Percentiles rank a stretch among this genome's conserved stretches.
Evolutionary conservation across 2,888 invertebrate genomes (phyloP).

Genomic region (Heterodera filipjevi): DNA sequence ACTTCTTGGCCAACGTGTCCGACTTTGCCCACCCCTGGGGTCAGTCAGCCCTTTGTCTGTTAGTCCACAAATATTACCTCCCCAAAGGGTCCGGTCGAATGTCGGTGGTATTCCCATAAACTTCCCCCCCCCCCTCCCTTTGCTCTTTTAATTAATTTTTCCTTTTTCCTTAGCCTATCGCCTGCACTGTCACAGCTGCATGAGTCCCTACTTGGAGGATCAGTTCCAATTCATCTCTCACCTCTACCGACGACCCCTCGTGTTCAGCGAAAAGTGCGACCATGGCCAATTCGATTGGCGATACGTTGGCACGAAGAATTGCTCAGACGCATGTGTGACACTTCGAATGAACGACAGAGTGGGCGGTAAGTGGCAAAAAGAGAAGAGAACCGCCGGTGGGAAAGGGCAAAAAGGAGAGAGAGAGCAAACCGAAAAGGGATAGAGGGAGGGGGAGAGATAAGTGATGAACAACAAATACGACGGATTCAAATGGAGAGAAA

Average conservation of each 20-base stretch:
- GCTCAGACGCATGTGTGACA: slow-evolving; percentile 63
- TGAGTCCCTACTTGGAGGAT: slow-evolving; percentile 63
- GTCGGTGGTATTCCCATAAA: too few species aligned
- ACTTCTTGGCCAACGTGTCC: slow-evolving; percentile 62
- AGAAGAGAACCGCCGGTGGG: not conserved
- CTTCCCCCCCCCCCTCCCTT: not conserved
- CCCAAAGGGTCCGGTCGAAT: too few species aligned
- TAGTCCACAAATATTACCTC: not conserved
- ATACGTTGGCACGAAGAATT: slow-evolving; percentile 57
- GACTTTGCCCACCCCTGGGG: slow-evolving; percentile 43
- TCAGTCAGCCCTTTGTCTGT: not conserved
- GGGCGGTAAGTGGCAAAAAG: slow-evolving; percentile 49
- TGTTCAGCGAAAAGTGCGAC: slow-evolving; percentile 62
- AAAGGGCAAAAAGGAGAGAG: not conserved
- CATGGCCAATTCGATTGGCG: slow-evolving; percentile 55
- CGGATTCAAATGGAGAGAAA: too few species aligned
- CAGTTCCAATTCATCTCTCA: slow-evolving; percentile 60
- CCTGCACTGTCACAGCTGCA: slow-evolving; percentile 63
- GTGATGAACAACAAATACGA: too few species aligned
- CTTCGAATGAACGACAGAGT: slow-evolving; percentile 62
- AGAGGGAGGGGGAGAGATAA: too few species aligned
- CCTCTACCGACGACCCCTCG: slow-evolving; percentile 58
- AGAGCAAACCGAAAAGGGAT: too few species aligned
- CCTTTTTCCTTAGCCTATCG: slow-evolving; percentile 51
- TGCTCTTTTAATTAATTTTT: not conserved